Percentiles rank a stretch among this genome's conserved stretches.
These are phyloP conservation scores for Nebria ingens DNA, from an alignment of 1,140 invertebrate genomes.

Conservation along the genomic window DNA sequence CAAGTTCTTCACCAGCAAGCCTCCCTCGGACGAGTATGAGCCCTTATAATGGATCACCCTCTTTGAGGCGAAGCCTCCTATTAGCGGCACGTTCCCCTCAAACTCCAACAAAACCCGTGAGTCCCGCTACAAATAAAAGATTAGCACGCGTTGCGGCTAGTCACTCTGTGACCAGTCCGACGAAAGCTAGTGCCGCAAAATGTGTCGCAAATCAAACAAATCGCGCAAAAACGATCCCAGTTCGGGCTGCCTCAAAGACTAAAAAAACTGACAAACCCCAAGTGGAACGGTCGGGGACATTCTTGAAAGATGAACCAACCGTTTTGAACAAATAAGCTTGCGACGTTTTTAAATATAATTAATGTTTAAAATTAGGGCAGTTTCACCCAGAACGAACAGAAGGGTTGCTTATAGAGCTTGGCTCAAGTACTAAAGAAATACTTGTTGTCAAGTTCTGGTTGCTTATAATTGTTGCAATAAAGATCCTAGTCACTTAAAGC, in stretches of 20 bases:
- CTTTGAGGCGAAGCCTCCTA: constrained; percentile 29
- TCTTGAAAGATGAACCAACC: constrained; percentile 54
- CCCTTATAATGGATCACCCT: constrained; percentile 21
- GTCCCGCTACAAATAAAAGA: constrained; percentile 25
- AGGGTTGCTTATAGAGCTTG: too few relatives aligned
- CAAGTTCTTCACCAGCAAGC: constrained; percentile 29
- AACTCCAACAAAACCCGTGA: constrained; percentile 30
- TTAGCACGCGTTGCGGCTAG: constrained; percentile 16
- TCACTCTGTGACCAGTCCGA: constrained; percentile 30
- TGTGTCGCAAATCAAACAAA: constrained; percentile 19
- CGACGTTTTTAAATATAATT: too few relatives aligned
- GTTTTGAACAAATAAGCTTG: constrained; percentile 19
- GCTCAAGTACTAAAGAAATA: too few relatives aligned
- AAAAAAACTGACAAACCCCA: constrained; percentile 22
- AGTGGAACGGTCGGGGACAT: constrained; percentile 54
- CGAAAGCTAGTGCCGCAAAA: constrained; percentile 30
- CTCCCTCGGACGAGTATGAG: constrained; percentile 30
- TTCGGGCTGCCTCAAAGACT: constrained; percentile 1
- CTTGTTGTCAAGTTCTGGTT: too few relatives aligned
- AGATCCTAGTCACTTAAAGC: too few relatives aligned
- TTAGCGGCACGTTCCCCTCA: constrained; percentile 33
- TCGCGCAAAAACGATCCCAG: constrained; percentile 5
- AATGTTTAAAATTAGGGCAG: too few relatives aligned
- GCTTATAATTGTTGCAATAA: too few relatives aligned
- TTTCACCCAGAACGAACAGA: too few relatives aligned